Evolutionary conservation across 2,888 invertebrate species (phyloP), one percentile per base, ranked within the genome.

Genomic region (Ophonus ardosiacus): DNA sequence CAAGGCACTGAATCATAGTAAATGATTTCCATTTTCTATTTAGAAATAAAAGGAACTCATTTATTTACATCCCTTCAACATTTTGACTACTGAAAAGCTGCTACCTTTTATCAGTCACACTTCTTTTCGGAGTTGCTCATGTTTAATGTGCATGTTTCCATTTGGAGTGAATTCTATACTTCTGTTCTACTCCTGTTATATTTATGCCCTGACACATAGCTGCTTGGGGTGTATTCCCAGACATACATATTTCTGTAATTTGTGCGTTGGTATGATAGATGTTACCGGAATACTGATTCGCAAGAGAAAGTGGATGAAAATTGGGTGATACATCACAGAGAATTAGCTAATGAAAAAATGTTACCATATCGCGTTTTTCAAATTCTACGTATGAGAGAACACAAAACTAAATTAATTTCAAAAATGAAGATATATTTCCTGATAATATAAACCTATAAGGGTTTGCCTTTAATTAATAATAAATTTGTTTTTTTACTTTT

Each of bases 311-410:
- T 17, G 59, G 17, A 17, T 15, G 59, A 17, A 10, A 59, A 59
- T 59, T 59, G 59, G 18, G 18, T 17, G 18, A 59, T 59, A 59
- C 17, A 59, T 59, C 59, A 59, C 17, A 17, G 15, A 15, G 59
- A 59, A 59, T 59, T 63, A 63, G 24, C 63, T 63, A 21, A 63
- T 63, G 63, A 63, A 63, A 24, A 24, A 63, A 63, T 63, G 13
- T 63, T 63, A 7, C 18, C 18, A 61, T 61, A 61, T 18, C 17
- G 15, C 59, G 17, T 18, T 61, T 61, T 61, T 56, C 56, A 56
- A 56, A 15, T 56, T 56, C 31, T 31, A 31, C 31, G 31, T 31
- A 31, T 31, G 31, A 24, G 24, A 24, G 24, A 31, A 31, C 31
- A 31, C 10, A 56, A n/a, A 56, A 0, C 15, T n/a, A 56, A 15